Evolutionary conservation across 2,888 invertebrate species (phyloP).

Genomic region (Caenorhabditis drosophilae): DNA sequence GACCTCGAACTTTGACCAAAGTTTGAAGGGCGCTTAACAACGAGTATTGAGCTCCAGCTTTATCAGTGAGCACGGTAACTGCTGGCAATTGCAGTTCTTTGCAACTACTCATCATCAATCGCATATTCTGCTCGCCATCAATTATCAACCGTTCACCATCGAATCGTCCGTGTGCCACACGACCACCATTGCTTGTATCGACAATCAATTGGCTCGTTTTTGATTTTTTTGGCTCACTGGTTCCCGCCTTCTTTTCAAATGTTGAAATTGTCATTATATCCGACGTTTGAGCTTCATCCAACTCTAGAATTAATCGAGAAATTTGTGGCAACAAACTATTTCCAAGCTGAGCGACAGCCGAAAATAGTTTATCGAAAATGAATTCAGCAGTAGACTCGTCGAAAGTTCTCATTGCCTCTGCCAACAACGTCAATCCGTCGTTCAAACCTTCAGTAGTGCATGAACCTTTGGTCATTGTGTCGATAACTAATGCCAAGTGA

Average conservation of each 20-base stretch:
- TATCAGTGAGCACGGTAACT: constrained; percentile 82
- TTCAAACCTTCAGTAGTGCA: constrained; percentile 73
- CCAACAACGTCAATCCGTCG: constrained; percentile 46
- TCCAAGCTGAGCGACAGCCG: constrained; percentile 30
- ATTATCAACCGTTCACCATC: constrained; percentile 40
- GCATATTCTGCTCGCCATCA: constrained; percentile 37
- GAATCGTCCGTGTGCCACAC: constrained; percentile 24
- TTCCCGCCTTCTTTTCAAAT: constrained; percentile 25
- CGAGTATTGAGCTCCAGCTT: constrained; percentile 83
- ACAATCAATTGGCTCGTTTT: constrained; percentile 16
- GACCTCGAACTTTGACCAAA: constrained; percentile 75
- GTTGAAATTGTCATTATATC: constrained; percentile 6
- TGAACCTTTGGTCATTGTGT: constrained; percentile 30
- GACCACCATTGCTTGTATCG: constrained; percentile 16
- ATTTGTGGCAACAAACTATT: constrained; percentile 40
- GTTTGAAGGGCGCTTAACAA: constrained; percentile 84
- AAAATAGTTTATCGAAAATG: constrained; percentile 46
- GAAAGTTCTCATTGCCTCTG: constrained; percentile 50
- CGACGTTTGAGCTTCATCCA: constrained; percentile 28
- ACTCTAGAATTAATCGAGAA: constrained; percentile 21
- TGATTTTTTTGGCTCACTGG: constrained; percentile 11
- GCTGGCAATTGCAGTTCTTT: constrained; percentile 83
- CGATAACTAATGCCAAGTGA: constrained; percentile 30
- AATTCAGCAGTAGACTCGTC: constrained; percentile 25
- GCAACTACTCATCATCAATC: constrained; percentile 71